phyloP scores from a whole-genome alignment of 1,140 invertebrate genomes.

The Temnothorax longispinosus region DNA sequence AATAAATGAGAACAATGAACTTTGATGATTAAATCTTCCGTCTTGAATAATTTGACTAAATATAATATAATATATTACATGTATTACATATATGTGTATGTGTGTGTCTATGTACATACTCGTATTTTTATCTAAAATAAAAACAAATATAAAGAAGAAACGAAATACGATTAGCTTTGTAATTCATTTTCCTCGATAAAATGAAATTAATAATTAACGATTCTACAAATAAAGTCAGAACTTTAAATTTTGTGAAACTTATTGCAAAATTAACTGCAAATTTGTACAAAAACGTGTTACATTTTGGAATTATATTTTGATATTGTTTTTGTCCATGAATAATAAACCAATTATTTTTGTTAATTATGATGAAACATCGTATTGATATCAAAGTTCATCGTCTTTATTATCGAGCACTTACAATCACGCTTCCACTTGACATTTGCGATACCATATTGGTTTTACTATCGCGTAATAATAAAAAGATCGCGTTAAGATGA shows the following conservation, averaged over 20 bases:
- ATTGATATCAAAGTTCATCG: neutral
- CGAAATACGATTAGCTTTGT: neutral
- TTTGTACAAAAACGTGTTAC: neutral
- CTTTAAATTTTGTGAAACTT: neutral
- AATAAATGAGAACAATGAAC: neutral
- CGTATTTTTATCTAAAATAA: no score
- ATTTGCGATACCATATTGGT: neutral
- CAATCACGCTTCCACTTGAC: neutral
- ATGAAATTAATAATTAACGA: neutral
- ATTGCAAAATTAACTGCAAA: neutral
- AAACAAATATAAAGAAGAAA: no score
- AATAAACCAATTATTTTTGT: neutral
- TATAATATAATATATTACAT: neutral
- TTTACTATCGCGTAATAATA: slow-evolving; percentile 37
- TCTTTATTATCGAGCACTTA: neutral
- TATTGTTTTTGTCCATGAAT: neutral
- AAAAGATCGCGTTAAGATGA: slow-evolving; percentile 48
- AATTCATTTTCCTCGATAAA: neutral
- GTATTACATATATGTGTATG: neutral
- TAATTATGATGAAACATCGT: neutral
- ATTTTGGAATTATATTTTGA: neutral
- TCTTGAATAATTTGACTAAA: neutral
- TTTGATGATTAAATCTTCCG: neutral
- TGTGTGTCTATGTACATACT: no score
- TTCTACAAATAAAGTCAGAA: neutral